phyloP scores from a whole-genome alignment of 2,888 invertebrate species.

The Stenotaenia linearis region DNA sequence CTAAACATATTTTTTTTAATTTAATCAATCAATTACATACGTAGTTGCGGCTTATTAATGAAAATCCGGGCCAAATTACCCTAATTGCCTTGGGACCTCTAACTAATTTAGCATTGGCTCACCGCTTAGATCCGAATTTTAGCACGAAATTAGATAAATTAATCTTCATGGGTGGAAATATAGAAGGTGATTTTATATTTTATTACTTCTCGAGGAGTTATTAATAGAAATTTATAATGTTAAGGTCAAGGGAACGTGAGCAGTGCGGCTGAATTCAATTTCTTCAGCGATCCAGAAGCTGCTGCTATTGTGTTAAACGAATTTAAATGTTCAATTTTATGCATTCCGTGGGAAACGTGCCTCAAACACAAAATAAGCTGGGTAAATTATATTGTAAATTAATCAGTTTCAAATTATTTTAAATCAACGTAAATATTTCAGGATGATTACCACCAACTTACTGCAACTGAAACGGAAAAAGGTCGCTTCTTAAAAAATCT shows the following conservation, averaged over 20 bases:
- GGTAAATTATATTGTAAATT: background rate
- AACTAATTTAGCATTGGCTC: constrained; percentile 49
- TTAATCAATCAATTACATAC: background rate
- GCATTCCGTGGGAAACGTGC: constrained; percentile 32
- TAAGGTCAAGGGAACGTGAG: constrained; percentile 29
- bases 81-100: constrained; percentile 48
- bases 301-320: constrained; percentile 29
- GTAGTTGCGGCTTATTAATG: constrained; percentile 28
- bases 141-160: constrained; percentile 37
- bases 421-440: background rate
- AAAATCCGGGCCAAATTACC: constrained; percentile 42
- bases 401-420: background rate
- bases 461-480: background rate
- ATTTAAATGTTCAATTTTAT: background rate
- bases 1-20: background rate
- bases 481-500: background rate
- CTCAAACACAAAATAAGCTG: background rate
- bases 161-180: constrained; percentile 39
- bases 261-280: constrained; percentile 33
- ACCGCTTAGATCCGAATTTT: constrained; percentile 47
- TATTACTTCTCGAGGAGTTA: background rate
- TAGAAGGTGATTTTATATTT: constrained; percentile 39
- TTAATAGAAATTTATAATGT: background rate
- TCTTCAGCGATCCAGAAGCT: constrained; percentile 34
- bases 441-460: background rate